phyloP scores from a whole-genome alignment of 1,140 invertebrate genomes.

The Stegodyphus mimosarum region DNA sequence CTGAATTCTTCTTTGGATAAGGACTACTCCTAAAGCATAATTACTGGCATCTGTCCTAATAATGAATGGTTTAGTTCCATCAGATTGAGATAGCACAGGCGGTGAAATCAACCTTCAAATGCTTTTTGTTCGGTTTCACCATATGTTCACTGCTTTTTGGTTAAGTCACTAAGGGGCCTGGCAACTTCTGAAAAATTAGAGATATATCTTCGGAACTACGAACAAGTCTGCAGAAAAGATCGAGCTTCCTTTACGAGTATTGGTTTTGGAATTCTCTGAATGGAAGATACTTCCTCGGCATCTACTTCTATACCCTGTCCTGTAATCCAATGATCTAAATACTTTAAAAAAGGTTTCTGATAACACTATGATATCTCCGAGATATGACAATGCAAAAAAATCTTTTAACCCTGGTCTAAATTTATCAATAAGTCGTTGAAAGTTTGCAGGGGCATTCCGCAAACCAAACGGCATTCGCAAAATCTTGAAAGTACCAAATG shows the following conservation, averaged over 20 bases:
- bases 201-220: neutral
- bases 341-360: too few relatives aligned
- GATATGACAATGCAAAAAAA: too few relatives aligned
- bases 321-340: neutral
- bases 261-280: neutral
- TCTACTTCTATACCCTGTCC: neutral
- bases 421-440: too few relatives aligned
- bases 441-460: too few relatives aligned
- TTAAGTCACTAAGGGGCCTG: neutral
- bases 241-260: neutral
- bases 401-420: too few relatives aligned
- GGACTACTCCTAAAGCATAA: neutral
- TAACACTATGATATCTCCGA: too few relatives aligned
- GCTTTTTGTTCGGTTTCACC: neutral
- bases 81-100: neutral
- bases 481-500: too few relatives aligned
- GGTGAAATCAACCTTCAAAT: neutral
- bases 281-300: neutral
- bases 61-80: neutral
- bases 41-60: neutral
- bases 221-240: neutral
- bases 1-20: neutral
- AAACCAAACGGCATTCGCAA: too few relatives aligned
- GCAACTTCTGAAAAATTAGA: neutral
- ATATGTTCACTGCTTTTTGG: neutral